Percentiles rank a stretch among this genome's conserved stretches.
Evolutionary conservation across 2,797 vertebrate genomes (phyloP).

Genomic region (Xenopus petersii): DNA sequence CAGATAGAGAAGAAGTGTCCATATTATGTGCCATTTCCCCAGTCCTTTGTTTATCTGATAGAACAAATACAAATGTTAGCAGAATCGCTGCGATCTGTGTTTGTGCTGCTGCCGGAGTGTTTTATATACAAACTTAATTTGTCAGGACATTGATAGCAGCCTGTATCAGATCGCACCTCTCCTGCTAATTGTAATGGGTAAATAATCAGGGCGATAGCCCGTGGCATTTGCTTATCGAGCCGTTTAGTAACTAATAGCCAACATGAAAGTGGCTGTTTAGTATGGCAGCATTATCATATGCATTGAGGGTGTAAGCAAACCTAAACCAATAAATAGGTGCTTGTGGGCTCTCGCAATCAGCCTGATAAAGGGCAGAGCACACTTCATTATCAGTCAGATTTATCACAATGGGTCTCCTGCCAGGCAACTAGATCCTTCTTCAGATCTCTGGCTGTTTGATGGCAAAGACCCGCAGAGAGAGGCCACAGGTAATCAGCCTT

Average conservation of each 20-base stretch:
- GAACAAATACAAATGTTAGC: neutral
- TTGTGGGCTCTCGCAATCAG: neutral
- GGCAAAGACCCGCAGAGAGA: constrained; percentile 12
- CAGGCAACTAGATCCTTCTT: constrained; percentile 1
- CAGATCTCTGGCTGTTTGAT: constrained; percentile 8
- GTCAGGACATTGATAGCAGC: constrained; percentile 8
- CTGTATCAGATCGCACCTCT: constrained; percentile 7
- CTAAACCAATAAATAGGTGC: constrained; percentile 36
- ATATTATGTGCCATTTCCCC: neutral
- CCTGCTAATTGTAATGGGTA: constrained; percentile 26
- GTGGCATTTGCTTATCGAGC: constrained; percentile 26
- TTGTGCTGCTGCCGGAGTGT: constrained; percentile 4
- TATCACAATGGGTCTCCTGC: constrained; percentile 13
- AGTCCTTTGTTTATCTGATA: neutral
- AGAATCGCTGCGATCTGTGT: neutral
- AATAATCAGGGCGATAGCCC: constrained; percentile 21
- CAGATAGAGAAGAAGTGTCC: neutral
- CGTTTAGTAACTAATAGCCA: constrained; percentile 34
- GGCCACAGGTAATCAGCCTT: neutral
- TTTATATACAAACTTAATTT: constrained; percentile 30
- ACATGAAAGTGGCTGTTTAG: constrained; percentile 36
- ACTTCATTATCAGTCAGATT: constrained; percentile 27
- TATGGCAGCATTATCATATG: constrained; percentile 19
- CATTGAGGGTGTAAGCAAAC: constrained; percentile 12
- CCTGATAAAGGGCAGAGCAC: constrained; percentile 10